These are phyloP conservation scores for Abrostola tripartita DNA, from an alignment of 2,888 invertebrate genomes.

Conservation along the genomic window DNA sequence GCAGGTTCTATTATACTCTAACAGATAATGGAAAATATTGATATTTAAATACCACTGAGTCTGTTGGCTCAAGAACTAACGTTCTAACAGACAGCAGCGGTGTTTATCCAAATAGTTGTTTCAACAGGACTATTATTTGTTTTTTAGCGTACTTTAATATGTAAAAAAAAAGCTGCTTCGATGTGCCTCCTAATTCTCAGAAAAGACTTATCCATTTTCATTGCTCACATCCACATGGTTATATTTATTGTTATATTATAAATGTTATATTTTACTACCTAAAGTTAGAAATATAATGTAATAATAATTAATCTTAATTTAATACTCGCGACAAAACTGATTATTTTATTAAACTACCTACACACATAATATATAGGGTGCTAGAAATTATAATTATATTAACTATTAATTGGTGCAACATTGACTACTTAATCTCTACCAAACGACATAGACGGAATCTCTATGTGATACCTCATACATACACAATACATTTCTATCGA, in stretches of 20 bases:
- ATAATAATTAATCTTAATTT: slow-evolving; percentile 45
- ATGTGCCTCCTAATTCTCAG: slow-evolving; percentile 79
- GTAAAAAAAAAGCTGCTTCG: slow-evolving; percentile 63
- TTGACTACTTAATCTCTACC: slow-evolving; percentile 48
- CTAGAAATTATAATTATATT: slow-evolving; percentile 50
- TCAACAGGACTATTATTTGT: slow-evolving; percentile 33
- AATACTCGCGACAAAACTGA: slow-evolving; percentile 42
- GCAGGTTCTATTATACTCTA: slow-evolving; percentile 42
- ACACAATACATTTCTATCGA: slow-evolving; percentile 37
- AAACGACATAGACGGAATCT: slow-evolving; percentile 49
- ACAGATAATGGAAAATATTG: slow-evolving; percentile 16
- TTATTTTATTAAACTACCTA: slow-evolving; percentile 50
- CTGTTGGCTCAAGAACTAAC: slow-evolving; percentile 85
- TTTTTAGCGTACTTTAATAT: slow-evolving; percentile 16
- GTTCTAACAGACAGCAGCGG: slow-evolving; percentile 83
- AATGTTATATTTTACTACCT: slow-evolving; percentile 20
- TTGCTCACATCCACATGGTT: slow-evolving; percentile 72
- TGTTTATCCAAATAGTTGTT: slow-evolving; percentile 69
- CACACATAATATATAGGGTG: slow-evolving; percentile 54
- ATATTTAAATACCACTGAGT: slow-evolving; percentile 77
- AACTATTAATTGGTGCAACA: slow-evolving; percentile 59
- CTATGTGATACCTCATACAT: slow-evolving; percentile 51
- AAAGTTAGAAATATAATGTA: slow-evolving; percentile 35
- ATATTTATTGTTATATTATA: slow-evolving; percentile 13
- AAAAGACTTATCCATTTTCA: slow-evolving; percentile 66